phyloP scores from a whole-genome alignment of 2,797 vertebrate genomes.

The Pelochelys cantorii region DNA sequence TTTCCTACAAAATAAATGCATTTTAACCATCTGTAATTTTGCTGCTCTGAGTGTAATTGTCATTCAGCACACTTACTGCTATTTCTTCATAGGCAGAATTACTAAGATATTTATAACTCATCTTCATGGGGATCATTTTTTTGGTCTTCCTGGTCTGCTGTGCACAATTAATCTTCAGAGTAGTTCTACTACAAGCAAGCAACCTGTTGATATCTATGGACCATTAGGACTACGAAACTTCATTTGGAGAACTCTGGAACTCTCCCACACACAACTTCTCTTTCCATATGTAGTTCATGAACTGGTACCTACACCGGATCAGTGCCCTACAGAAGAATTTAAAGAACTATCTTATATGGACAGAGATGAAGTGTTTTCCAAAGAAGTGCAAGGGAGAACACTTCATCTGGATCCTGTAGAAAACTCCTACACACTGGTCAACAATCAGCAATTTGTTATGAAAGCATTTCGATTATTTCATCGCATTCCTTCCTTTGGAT shows the following conservation, averaged over 20 bases:
- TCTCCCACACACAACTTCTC: constrained; percentile 88
- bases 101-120: constrained; percentile 96
- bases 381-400: constrained; percentile 79
- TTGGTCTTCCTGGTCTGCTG: constrained; percentile 93
- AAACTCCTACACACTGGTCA: constrained; percentile 84
- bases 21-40: neutral
- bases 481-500: constrained; percentile 93
- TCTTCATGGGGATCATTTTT: constrained; percentile 94
- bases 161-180: constrained; percentile 92
- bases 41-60: neutral
- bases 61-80: neutral
- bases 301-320: constrained; percentile 88
- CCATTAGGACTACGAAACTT: constrained; percentile 88
- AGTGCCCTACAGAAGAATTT: constrained; percentile 87
- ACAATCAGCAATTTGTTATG: constrained; percentile 86
- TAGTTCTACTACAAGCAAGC: constrained; percentile 63
- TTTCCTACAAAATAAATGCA: neutral
- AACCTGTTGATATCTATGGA: constrained; percentile 89
- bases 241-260: constrained; percentile 84
- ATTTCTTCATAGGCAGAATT: constrained; percentile 85
- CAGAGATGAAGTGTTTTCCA: constrained; percentile 41
- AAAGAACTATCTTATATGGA: constrained; percentile 8
- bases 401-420: constrained; percentile 80
- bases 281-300: constrained; percentile 92
- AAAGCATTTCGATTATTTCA: constrained; percentile 93